Percentiles rank a stretch among this genome's conserved stretches.
These are phyloP conservation scores for Campaea margaritaria DNA, from an alignment of 2,888 invertebrate genomes.

Conservation along the genomic window DNA sequence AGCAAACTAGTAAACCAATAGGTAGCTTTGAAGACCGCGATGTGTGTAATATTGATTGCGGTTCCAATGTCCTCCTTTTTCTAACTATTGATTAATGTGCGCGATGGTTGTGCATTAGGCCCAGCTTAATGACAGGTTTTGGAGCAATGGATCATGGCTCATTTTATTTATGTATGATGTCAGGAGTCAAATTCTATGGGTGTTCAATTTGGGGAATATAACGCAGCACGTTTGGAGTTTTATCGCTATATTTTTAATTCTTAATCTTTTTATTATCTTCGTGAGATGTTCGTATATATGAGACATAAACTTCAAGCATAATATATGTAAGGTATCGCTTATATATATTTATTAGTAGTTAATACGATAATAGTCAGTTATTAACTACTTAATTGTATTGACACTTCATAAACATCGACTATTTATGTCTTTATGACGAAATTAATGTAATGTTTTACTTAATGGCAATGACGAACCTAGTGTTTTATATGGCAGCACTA, in stretches of 20 bases:
- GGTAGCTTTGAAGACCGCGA: constrained; percentile 10
- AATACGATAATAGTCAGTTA: too few species aligned
- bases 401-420: too few species aligned
- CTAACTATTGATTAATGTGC: constrained; percentile 24
- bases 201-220: not conserved
- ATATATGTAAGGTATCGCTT: too few species aligned
- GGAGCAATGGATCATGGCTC: constrained; percentile 1
- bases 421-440: too few species aligned
- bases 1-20: constrained; percentile 27
- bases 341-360: too few species aligned
- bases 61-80: constrained; percentile 20
- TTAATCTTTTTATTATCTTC: too few species aligned
- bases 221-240: too few species aligned
- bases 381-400: too few species aligned
- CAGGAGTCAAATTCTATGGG: not conserved
- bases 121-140: constrained; percentile 15
- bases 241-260: too few species aligned
- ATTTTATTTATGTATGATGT: not conserved
- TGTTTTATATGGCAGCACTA: not conserved
- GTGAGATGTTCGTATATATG: too few species aligned
- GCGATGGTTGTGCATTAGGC: constrained; percentile 12
- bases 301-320: too few species aligned
- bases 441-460: too few species aligned
- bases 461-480: not conserved
- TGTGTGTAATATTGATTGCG: constrained; percentile 31